phyloP scores from a whole-genome alignment of 2,113 vertebrate species.

The Acanthisitta chloris region DNA sequence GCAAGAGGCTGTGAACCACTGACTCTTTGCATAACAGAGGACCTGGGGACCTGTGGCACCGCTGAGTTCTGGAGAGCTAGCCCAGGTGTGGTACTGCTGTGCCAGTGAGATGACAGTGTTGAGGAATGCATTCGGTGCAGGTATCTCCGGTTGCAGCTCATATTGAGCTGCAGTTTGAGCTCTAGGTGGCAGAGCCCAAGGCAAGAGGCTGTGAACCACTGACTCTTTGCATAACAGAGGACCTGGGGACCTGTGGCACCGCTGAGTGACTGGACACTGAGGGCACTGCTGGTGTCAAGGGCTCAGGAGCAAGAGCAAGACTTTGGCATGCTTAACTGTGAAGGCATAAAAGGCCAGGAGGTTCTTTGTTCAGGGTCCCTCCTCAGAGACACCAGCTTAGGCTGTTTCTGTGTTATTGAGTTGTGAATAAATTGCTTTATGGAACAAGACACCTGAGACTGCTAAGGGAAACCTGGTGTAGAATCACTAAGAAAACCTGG shows the following conservation, averaged over 20 bases:
- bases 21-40: background rate
- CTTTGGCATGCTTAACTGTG: background rate
- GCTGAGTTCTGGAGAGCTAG: too few relatives aligned
- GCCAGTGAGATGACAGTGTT: too few relatives aligned
- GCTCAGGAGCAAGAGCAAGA: fast-evolving
- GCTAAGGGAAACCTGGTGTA: fast-evolving
- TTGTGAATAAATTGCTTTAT: background rate
- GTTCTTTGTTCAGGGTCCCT: background rate
- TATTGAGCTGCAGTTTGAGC: too few relatives aligned
- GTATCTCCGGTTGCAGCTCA: too few relatives aligned
- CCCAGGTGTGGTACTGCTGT: too few relatives aligned
- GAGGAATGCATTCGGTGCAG: too few relatives aligned
- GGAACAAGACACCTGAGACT: fast-evolving
- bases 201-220: too few relatives aligned
- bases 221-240: background rate
- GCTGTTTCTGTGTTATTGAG: background rate
- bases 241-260: background rate
- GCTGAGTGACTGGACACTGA: background rate
- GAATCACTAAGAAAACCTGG: fast-evolving
- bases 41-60: background rate
- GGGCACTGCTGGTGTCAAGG: fast-evolving
- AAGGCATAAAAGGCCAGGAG: background rate
- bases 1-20: too few relatives aligned
- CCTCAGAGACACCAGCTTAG: background rate
- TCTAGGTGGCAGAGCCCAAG: too few relatives aligned